Conservation (phyloP, 2,888 invertebrate genomes). For the Orthosia cruda region DNA sequence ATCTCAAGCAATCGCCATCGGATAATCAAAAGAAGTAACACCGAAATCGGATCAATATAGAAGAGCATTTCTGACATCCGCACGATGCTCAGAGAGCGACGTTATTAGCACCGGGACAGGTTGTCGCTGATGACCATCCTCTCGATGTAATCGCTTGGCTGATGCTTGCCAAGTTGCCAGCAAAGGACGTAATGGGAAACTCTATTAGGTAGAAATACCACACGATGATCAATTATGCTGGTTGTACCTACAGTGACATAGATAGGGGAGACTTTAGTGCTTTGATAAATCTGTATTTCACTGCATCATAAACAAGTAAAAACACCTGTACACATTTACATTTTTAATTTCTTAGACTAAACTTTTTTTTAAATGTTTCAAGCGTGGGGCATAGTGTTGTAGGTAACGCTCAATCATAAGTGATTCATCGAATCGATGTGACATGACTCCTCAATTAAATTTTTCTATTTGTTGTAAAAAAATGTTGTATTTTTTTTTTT, state of each 20-base stretch:
- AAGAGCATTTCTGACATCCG: constrained; percentile 25
- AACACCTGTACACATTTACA: too few species aligned
- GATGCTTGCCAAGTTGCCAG: constrained; percentile 24
- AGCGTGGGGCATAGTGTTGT: too few species aligned
- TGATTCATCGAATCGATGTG: too few species aligned
- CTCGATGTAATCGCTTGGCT: constrained; percentile 31
- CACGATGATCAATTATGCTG: not conserved
- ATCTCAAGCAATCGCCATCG: constrained; percentile 15
- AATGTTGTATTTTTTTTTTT: too few species aligned
- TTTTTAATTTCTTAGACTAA: too few species aligned
- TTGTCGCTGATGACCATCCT: constrained; percentile 44
- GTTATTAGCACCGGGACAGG: constrained; percentile 39
- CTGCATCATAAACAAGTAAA: not conserved
- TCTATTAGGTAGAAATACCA: constrained; percentile 17
- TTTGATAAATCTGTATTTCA: not conserved
- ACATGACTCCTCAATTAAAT: too few species aligned
- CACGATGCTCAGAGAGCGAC: not conserved
- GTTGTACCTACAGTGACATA: not conserved
- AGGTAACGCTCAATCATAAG: too few species aligned
- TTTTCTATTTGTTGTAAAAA: too few species aligned
- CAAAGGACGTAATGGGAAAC: constrained; percentile 26
- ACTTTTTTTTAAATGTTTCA: too few species aligned
- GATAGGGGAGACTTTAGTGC: not conserved
- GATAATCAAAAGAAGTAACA: constrained; percentile 24
- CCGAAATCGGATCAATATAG: constrained; percentile 18